Evolutionary conservation across 2,888 invertebrate species (phyloP), one percentile per base, ranked within the genome.

Genomic region (Eristalis pertinax): DNA sequence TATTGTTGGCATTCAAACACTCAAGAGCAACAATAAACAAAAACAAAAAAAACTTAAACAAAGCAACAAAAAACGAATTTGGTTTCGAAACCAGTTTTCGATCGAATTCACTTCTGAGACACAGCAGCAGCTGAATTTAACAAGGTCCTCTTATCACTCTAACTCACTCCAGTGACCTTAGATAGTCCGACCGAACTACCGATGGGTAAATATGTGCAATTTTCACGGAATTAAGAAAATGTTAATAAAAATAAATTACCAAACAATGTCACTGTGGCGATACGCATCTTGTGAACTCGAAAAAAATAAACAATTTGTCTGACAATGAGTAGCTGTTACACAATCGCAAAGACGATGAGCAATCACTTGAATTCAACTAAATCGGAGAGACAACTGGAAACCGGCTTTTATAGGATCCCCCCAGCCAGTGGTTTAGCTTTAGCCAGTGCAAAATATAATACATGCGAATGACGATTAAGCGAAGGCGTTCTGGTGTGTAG

Each of bases 381-480:
- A 70, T 72, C 75, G 63, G 67, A 15, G 11, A 32, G 78, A 79
- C 56, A 56, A 8, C 74, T 83, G 15, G 26, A 76, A 87, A 79
- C 83, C 75, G 78, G 78, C 83, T 87, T 87, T 87, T 87, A 87
- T 87, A 83, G 70, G 19, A 62, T 22, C 73, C 60, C n/a, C 72
- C 63, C 63, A 32, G 26, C 65, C 26, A 26, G 26, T 26, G 26
- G 11, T 15, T n/a, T 41, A 64, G 50, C 10, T 19, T 65, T 43
- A 62, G 41, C 4, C n/a, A 63, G 35, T 32, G 29, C 63, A 15
- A 50, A 35, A 32, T 29, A 29, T n/a, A 35, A 32, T 56, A 19
- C 26, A 41, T 58, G 26, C 56, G 68, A 67, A 56, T 38, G 75
- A 15, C 19, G 32, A 50, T 63, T 38, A 19, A 60, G 7, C 58